Conservation (phyloP, 2,888 invertebrate species). For the Lycaena phlaeas region DNA sequence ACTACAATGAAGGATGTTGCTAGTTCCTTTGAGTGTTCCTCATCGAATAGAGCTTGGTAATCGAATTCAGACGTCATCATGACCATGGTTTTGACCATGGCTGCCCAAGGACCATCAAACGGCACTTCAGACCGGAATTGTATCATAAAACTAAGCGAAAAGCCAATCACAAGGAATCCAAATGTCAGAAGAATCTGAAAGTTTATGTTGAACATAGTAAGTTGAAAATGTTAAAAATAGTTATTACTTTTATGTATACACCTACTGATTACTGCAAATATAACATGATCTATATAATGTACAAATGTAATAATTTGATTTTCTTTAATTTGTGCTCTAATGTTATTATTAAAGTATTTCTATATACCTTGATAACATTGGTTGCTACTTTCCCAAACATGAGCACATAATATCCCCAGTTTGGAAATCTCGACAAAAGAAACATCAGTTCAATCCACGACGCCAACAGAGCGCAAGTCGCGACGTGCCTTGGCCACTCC, state of each 20-base stretch:
- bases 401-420: constrained; percentile 72
- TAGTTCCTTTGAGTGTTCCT: constrained; percentile 45
- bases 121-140: constrained; percentile 64
- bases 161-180: constrained; percentile 67
- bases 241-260: too few relatives aligned
- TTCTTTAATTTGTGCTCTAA: too few relatives aligned
- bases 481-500: constrained; percentile 63
- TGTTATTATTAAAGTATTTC: too few relatives aligned
- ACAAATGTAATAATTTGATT: too few relatives aligned
- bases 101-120: constrained; percentile 65
- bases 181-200: constrained; percentile 66
- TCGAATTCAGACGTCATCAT: constrained; percentile 77
- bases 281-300: too few relatives aligned
- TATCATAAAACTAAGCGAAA: constrained; percentile 71
- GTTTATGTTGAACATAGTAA: too few relatives aligned
- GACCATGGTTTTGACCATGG: constrained; percentile 70
- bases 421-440: constrained; percentile 68
- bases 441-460: constrained; percentile 74
- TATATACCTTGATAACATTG: constrained; percentile 70
- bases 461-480: constrained; percentile 64
- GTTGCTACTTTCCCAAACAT: constrained; percentile 75
- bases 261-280: too few relatives aligned
- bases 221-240: too few relatives aligned
- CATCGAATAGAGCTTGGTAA: constrained; percentile 60
- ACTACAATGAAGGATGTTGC: constrained; percentile 54